Evolutionary conservation across 37 sponge, comb jelly and placozoan genomes (phyloP), one percentile per base, ranked within the genome.

Genomic region (Geodia barretti): DNA sequence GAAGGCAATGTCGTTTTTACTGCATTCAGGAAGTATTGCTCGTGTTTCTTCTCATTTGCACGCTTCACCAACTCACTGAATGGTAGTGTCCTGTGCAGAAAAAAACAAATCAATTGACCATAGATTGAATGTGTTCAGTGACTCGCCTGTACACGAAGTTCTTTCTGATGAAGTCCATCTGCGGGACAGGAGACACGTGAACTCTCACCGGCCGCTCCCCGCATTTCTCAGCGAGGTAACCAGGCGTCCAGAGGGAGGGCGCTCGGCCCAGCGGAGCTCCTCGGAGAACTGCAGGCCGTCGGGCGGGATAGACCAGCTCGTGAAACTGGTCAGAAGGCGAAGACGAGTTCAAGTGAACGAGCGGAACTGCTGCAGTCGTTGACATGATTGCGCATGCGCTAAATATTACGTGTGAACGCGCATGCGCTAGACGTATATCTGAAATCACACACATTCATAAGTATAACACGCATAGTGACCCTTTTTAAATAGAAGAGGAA

Each of bases 101-200:
- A 2, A 4, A 28, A 4, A 54, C 42, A 21, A 35, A 41, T n/a
- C n/a, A n/a, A n/a, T n/a, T n/a, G n/a, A n/a, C n/a, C n/a, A n/a
- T 68, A 67, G 4, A 14, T 29, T 47, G 4, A 23, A 59, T 25
- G 72, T n/a, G 11, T 32, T 32, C 26, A 43, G 30, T 32, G 19
- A 23, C 75, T 47, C 33, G 92, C 96, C 72, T 92, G 83, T 96
- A 96, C 14, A 62, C 40, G 42, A 96, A 96, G 74, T 93, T 96
- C 77, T 96, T 96, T 4, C 59, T 41, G 20, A 96, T 69, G 41
- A 96, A 96, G 39, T 93, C 86, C 96, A 96, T 96, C 24, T 75
- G 28, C n/a, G 67, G 64, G 11, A 38, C 60, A 33, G 88, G 90
- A 30, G 75, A 71, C 42, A 93, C 94, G 86, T 96, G 96, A 4